These are phyloP conservation scores for Cydia splendana DNA, from an alignment of 1,140 invertebrate genomes.

Conservation along the genomic window DNA sequence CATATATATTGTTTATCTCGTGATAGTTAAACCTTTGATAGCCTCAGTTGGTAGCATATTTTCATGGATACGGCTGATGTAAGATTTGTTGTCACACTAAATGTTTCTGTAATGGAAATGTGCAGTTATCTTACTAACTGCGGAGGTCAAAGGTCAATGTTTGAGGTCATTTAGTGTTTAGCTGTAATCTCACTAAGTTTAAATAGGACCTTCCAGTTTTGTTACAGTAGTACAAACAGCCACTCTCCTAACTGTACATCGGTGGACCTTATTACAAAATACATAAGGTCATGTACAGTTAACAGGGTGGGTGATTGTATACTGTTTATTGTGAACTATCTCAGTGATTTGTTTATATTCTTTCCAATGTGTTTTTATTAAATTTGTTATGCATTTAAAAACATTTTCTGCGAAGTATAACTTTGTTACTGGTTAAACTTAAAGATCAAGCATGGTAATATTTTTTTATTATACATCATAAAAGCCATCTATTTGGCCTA, in stretches of 20 bases:
- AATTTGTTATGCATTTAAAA: slow-evolving; percentile 13
- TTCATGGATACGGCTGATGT: neutral
- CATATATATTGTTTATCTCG: slow-evolving; percentile 5
- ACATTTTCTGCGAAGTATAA: neutral
- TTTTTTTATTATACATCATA: neutral
- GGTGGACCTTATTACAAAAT: too few species aligned
- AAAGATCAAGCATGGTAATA: neutral
- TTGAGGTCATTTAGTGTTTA: slow-evolving; percentile 39
- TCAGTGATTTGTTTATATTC: slow-evolving; percentile 17
- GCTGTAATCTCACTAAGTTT: slow-evolving; percentile 54
- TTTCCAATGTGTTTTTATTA: slow-evolving; percentile 12
- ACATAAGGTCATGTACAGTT: too few species aligned
- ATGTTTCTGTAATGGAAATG: neutral
- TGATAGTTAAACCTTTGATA: slow-evolving; percentile 21
- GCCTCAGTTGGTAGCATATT: neutral
- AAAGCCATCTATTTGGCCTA: neutral
- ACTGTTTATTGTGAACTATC: slow-evolving; percentile 16
- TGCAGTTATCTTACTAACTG: slow-evolving; percentile 1
- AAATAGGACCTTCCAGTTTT: slow-evolving; percentile 31
- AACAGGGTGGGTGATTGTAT: neutral
- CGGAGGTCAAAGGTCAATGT: neutral
- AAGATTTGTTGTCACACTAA: neutral
- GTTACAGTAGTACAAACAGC: neutral
- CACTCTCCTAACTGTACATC: too few species aligned
- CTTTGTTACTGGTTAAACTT: neutral